Percentiles rank a stretch among this genome's conserved stretches.
Conservation (phyloP, 2,888 invertebrate species). For the Hyposoter dolosus region DNA sequence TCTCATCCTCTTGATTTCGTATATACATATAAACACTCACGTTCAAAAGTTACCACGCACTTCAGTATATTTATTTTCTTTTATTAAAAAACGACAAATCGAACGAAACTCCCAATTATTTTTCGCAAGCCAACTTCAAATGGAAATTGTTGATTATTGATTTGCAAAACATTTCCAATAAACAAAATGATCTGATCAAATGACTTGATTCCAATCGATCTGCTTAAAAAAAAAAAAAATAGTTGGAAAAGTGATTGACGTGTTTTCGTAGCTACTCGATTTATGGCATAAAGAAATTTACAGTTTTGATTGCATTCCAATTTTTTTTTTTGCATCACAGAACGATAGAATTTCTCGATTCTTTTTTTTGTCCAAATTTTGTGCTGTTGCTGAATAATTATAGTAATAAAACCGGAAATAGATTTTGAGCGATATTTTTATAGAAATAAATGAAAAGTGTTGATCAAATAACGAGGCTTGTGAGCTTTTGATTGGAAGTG, state of each 20-base stretch:
- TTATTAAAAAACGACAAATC: background rate
- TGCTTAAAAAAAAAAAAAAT: background rate
- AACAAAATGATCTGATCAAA: background rate
- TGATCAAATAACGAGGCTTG: background rate
- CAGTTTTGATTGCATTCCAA: background rate
- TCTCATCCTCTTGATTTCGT: constrained; percentile 1
- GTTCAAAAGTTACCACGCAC: background rate
- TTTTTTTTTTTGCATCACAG: background rate
- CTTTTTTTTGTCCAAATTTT: background rate
- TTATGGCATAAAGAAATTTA: background rate
- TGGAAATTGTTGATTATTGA: background rate
- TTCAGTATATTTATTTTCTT: background rate
- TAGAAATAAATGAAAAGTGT: background rate
- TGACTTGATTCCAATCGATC: background rate
- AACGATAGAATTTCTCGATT: background rate
- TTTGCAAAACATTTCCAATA: background rate
- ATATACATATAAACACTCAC: constrained; percentile 9
- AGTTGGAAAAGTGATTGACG: background rate
- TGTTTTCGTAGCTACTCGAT: background rate
- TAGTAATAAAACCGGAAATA: background rate
- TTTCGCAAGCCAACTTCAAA: background rate
- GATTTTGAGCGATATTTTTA: background rate
- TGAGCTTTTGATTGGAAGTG: background rate
- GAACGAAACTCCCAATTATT: background rate
- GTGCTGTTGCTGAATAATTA: background rate